phyloP scores from a whole-genome alignment of 2,113 vertebrate species.

The Oryzias woworae region DNA sequence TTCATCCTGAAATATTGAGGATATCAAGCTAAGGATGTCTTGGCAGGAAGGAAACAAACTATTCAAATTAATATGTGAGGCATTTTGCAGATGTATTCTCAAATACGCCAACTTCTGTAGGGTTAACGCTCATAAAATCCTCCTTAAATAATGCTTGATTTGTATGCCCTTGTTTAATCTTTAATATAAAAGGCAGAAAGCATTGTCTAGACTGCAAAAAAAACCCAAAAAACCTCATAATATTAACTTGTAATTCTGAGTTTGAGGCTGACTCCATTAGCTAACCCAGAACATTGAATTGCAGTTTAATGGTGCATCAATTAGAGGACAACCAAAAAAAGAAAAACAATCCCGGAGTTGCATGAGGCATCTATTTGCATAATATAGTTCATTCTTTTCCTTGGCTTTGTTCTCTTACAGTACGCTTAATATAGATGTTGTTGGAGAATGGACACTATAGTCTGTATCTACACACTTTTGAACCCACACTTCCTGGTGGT shows the following conservation, averaged over 20 bases:
- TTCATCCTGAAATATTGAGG: conserved; percentile 73
- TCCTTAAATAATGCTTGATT: conserved; percentile 47
- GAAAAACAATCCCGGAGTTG: conserved; percentile 29
- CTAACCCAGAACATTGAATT: conserved; percentile 52
- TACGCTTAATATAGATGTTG: conserved; percentile 43
- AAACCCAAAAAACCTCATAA: conserved; percentile 46
- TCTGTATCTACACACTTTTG: conserved; percentile 51
- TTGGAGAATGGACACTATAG: conserved; percentile 46
- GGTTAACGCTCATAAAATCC: conserved; percentile 39
- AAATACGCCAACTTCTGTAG: conserved; percentile 31
- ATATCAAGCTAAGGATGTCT: conserved; percentile 63
- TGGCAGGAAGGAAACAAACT: conserved; percentile 70
- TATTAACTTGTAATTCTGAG: conserved; percentile 59
- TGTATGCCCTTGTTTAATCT: conserved; percentile 34
- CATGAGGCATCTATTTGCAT: conserved; percentile 56
- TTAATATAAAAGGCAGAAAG: conserved; percentile 23
- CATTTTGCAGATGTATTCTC: conserved; percentile 31
- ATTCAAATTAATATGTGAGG: conserved; percentile 77
- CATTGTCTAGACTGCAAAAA: conserved; percentile 54
- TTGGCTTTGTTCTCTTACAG: conserved; percentile 40
- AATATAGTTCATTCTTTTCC: conserved; percentile 47
- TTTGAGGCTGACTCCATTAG: conserved; percentile 57
- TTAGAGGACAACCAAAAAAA: conserved; percentile 60
- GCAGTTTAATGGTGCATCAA: conserved; percentile 60
- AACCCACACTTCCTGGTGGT: conserved; percentile 24